phyloP scores from a whole-genome alignment of 1,140 invertebrate genomes.

The Pogonomyrmex californicus region DNA sequence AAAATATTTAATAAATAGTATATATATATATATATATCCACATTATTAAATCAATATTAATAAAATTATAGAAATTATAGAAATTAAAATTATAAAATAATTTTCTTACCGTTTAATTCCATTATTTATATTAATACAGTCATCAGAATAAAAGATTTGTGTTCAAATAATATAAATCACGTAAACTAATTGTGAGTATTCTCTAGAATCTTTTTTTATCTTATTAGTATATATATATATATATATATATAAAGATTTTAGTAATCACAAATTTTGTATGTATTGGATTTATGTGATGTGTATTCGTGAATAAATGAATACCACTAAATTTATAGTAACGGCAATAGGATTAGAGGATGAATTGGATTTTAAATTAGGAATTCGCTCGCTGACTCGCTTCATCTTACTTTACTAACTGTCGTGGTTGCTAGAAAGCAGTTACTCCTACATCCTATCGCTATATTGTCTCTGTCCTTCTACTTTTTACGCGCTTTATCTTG shows the following conservation, averaged over 20 bases:
- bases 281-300: no score
- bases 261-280: constrained; percentile 4
- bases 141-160: background rate
- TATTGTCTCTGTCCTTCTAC: constrained; percentile 38
- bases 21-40: no score
- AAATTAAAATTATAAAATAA: no score
- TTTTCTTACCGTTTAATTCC: background rate
- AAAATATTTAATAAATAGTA: no score
- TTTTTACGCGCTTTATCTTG: constrained; percentile 16
- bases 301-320: constrained; percentile 25
- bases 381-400: constrained; percentile 49
- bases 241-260: constrained; percentile 7
- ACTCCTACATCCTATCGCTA: constrained; percentile 33
- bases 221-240: background rate
- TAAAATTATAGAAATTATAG: no score
- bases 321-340: constrained; percentile 47
- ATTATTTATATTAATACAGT: no score
- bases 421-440: constrained; percentile 52
- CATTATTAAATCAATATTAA: no score
- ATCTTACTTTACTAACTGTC: constrained; percentile 58
- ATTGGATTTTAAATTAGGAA: constrained; percentile 65
- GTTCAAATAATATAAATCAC: background rate
- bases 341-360: constrained; percentile 59
- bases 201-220: background rate
- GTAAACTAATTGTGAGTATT: background rate